Evolutionary conservation across 2,797 vertebrate species (phyloP).

Genomic region (Tamandua tetradactyla): DNA sequence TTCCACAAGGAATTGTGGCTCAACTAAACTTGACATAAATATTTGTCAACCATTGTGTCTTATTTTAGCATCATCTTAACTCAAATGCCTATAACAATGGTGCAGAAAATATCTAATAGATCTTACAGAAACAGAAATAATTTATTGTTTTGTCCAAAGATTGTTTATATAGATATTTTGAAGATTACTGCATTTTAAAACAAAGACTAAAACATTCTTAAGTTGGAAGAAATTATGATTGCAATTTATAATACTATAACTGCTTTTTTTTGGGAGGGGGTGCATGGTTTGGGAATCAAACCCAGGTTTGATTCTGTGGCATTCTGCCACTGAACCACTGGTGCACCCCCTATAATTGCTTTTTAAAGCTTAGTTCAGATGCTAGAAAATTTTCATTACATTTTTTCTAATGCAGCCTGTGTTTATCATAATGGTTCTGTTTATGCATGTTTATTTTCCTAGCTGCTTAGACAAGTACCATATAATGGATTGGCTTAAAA

Average conservation of each 20-base stretch:
- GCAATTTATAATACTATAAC: not conserved
- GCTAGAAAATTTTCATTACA: not conserved
- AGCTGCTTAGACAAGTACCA: too few relatives aligned
- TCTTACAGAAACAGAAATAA: constrained; percentile 16
- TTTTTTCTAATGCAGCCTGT: not conserved
- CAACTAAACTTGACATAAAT: not conserved
- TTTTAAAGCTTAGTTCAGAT: constrained; percentile 1
- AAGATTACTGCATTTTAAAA: not conserved
- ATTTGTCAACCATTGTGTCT: not conserved
- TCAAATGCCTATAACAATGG: not conserved
- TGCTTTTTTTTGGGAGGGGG: too few relatives aligned
- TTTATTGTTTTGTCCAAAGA: not conserved
- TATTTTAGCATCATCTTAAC: constrained; percentile 12
- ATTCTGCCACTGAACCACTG: too few relatives aligned
- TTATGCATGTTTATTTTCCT: not conserved
- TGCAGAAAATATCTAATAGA: constrained; percentile 24
- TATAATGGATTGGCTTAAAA: too few relatives aligned
- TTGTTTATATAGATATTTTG: constrained; percentile 32
- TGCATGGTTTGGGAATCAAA: too few relatives aligned
- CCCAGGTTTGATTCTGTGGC: too few relatives aligned
- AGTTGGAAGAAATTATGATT: constrained; percentile 20
- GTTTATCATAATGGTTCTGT: constrained; percentile 9
- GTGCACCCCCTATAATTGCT: too few relatives aligned
- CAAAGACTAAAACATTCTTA: not conserved
- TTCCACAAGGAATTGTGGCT: not conserved